Conservation (phyloP, 2,113 vertebrate species). For the Spilogale gracilis region DNA sequence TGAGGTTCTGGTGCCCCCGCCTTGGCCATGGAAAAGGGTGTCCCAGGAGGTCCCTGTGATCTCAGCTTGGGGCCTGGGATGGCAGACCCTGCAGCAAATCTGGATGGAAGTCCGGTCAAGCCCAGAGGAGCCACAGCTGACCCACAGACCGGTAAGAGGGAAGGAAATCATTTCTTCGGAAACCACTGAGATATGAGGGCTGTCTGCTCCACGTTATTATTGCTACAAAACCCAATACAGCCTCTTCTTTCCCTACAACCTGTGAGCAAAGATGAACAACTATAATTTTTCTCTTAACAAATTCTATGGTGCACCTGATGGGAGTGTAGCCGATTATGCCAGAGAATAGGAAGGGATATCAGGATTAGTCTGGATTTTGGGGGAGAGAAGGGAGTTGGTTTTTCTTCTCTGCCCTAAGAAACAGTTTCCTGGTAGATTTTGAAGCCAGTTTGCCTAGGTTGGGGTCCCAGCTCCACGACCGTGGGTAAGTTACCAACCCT, state of each 20-base stretch:
- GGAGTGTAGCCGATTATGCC: not conserved
- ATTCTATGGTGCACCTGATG: not conserved
- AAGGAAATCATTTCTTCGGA: not conserved
- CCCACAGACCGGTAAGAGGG: not conserved
- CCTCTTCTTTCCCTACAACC: not conserved
- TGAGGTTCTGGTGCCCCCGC: too few species aligned
- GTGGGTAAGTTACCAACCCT: not conserved
- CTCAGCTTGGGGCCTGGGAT: not conserved
- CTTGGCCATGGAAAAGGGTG: too few species aligned
- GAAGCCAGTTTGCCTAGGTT: not conserved
- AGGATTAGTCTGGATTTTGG: not conserved
- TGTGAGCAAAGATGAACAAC: not conserved
- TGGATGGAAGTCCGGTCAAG: not conserved
- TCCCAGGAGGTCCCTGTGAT: fast-evolving
- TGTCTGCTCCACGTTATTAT: not conserved
- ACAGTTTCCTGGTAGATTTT: too few species aligned
- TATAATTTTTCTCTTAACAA: not conserved
- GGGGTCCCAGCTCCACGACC: not conserved
- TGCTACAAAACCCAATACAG: not conserved
- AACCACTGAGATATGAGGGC: not conserved
- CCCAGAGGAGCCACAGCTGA: not conserved
- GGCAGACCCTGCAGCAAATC: not conserved
- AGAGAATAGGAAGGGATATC: not conserved
- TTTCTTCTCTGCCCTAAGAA: not conserved
- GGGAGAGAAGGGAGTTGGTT: not conserved